Evolutionary conservation across 2,113 vertebrate species (phyloP), one percentile per base, ranked within the genome.

Genomic region (Bufo bufo): DNA sequence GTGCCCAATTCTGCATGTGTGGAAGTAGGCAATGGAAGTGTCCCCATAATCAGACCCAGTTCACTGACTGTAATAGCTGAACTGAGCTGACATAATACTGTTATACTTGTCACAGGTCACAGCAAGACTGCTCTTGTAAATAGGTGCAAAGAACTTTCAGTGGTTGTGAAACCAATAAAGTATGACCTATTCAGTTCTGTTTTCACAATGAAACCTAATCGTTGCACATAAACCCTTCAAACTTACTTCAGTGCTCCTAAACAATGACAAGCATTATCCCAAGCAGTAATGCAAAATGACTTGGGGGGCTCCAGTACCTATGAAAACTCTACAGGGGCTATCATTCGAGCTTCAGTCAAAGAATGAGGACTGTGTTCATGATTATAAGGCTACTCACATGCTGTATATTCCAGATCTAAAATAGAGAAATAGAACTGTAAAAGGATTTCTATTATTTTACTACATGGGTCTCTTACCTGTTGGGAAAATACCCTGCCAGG

Each of bases 41-140:
- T 59, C 45, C 47, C 81, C 14, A 82, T 5, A 12, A 50, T 43
- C 78, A 80, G 78, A 80, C n/a, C 81, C 19, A 49, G n/a, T 83
- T 83, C 61, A 71, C 20, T 17, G 82, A 7, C 82, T 84, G 63
- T 33, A 56, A 19, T 79, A 52, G 59, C 75, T 33, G 77, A 78
- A 78, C 85, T 79, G 77, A 86, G 75, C 52, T 69, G 85, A 79
- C 59, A 69, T 80, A 66, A 75, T 52, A 19, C 23, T 86, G 61
- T 77, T 78, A 43, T 69, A 47, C 58, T 33, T 78, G 59, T 79
- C 77, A 65, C 75, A 69, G 63, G 78, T 86, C 75, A 77, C 75
- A 86, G 85, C 85, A 86, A 69, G 75, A 61, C 49, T 79, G n/a
- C 45, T 79, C 75, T 86, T 80, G 77, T 86, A 86, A 86, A 79